Evolutionary conservation across 2,113 vertebrate genomes (phyloP), one percentile per base, ranked within the genome.

Genomic region (Poecile atricapillus): DNA sequence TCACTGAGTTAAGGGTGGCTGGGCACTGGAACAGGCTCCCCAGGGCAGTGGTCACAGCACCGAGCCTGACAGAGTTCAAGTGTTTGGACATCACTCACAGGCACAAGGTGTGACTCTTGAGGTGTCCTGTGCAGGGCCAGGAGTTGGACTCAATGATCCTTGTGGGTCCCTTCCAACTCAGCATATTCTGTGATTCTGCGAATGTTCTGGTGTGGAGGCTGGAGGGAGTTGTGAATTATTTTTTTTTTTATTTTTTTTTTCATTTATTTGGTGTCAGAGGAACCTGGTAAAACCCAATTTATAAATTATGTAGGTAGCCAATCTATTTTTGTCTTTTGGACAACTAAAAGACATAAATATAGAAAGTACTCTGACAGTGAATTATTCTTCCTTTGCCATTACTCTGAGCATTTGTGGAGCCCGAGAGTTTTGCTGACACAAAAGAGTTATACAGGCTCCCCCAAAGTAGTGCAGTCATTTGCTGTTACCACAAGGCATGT

Each of bases 281-380:
- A 87, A 55, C 59, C 47, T 83, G 56, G 35, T 87, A 93, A 92
- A 95, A 95, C 73, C 1, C 55, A 82, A 46, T 89, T 83, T 88
- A 78, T 88, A 86, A 92, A 69, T 94, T 85, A 64, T 28, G 44
- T 75, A 59, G 74, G 68, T 93, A 94, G 89, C 76, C 67, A 93
- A 74, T 85, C 80, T 93, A 4, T 77, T 95, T 96, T 95, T 93
- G 80, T 96, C 95, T 93, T 60, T 59, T 65, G 76, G 89, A 94
- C 85, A 85, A 70, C 63, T 75, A 77, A 89, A 94, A 93, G 77
- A 69, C 83, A 79, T 97, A 95, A 92, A 95, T 95, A 92, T 37
- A 86, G 83, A 92, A 91, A 1, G n/a, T 87, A 49, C 80, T 93
- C 56, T 0, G 1, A 59, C 76, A 82, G 58, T 64, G 69, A 82